Evolutionary conservation across 2,888 invertebrate genomes (phyloP), one percentile per base, ranked within the genome.

Genomic region (Dasypogon diadema): DNA sequence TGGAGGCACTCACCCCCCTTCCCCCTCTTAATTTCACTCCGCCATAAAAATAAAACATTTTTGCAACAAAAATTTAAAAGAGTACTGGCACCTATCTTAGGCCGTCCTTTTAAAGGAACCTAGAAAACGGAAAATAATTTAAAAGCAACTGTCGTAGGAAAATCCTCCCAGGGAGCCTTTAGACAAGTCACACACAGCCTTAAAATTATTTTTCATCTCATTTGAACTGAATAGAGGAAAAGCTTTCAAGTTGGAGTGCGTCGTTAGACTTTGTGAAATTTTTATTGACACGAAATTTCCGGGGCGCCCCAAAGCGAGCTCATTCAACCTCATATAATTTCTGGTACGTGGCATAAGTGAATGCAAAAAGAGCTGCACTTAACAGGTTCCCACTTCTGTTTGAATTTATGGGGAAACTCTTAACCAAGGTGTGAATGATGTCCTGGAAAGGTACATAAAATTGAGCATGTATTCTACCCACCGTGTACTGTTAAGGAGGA

Each of bases 141-240:
- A 42, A 42, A 12, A n/a, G 12, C 8, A 42, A 42, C 42, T 12
- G 8, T 12, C 2, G 12, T 12, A 6, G 42, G 2, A 12, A 12
- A n/a, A 2, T 42, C 3, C n/a, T 6, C 8, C 2, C 3, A 6
- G 6, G 42, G 10, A 12, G 6, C n/a, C 42, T 12, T 42, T n/a
- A 42, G 42, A n/a, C 12, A 12, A 42, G n/a, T 12, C 37, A 60
- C 16, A 60, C 21, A 37, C n/a, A 60, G 60, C 37, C 37, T 60
- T 60, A 60, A 60, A 37, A 60, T 6, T 18, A 37, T 60, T 60
- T 60, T 60, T 60, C 60, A 60, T 60, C 60, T 60, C 60, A 60
- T 60, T 21, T 37, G 18, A 37, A n/a, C 18, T 37, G 60, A 60
- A 60, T 60, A 60, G 60, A 37, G 37, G 42, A 37, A 60, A 37